Evolutionary conservation across 2,888 invertebrate genomes (phyloP).

Genomic region (Clistopyga incitator): DNA sequence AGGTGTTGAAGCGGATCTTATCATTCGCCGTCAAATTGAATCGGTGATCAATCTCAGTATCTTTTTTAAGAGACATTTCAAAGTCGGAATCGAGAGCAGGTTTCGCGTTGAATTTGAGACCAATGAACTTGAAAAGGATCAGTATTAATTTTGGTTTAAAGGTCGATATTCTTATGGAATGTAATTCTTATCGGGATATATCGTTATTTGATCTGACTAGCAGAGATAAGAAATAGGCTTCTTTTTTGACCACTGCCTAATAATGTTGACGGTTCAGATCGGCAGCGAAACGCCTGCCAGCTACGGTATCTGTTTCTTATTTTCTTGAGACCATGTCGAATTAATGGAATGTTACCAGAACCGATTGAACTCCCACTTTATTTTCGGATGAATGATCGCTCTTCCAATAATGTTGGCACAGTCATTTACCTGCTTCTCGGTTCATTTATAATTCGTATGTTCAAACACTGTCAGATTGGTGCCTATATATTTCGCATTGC

Average conservation of each 20-base stretch:
- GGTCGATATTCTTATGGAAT: not conserved
- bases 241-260: not conserved
- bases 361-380: constrained; percentile 16
- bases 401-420: not conserved
- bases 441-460: not conserved
- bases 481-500: not conserved
- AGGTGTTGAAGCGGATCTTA: no score
- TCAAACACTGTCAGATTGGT: not conserved
- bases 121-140: not conserved
- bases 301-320: constrained; percentile 2
- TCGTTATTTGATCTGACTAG: not conserved
- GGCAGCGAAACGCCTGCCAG: constrained; percentile 11
- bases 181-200: not conserved
- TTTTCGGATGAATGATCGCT: constrained; percentile 10
- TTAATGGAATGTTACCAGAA: constrained; percentile 38
- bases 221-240: not conserved
- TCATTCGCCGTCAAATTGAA: no score
- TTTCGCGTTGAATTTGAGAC: no score
- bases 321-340: not conserved
- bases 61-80: no score
- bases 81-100: no score
- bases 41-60: no score
- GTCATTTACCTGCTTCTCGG: not conserved
- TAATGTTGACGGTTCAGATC: not conserved
- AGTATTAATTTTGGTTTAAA: not conserved